phyloP scores from a whole-genome alignment of 2,797 vertebrate species.

The Hemitrygon akajei region DNA sequence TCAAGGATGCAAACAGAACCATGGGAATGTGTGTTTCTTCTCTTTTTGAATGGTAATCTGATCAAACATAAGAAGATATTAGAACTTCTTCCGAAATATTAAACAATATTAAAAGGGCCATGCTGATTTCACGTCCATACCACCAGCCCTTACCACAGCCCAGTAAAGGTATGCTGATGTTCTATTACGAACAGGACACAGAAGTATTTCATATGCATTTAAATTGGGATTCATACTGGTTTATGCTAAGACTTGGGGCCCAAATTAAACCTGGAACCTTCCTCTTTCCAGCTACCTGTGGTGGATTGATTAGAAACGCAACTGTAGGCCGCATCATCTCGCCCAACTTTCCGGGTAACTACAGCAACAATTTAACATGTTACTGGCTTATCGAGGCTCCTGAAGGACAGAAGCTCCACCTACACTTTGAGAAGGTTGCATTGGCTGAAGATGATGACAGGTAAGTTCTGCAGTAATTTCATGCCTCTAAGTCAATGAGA shows the following conservation, averaged over 20 bases:
- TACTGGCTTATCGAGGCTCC: constrained; percentile 93
- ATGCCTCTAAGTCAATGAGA: neutral
- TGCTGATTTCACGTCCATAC: neutral
- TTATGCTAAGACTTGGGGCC: neutral
- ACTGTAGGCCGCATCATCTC: constrained; percentile 83
- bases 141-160: neutral
- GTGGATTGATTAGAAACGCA: constrained; percentile 82
- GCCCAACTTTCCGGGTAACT: constrained; percentile 90
- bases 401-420: constrained; percentile 71
- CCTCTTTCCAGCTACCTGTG: constrained; percentile 70
- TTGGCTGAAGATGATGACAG: constrained; percentile 96
- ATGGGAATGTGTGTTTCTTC: too few species aligned
- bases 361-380: constrained; percentile 97
- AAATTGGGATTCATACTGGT: neutral
- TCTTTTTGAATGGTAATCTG: neutral
- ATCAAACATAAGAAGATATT: neutral
- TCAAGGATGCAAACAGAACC: too few species aligned
- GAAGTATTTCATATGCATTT: neutral
- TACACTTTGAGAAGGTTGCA: constrained; percentile 96
- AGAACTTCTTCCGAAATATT: neutral
- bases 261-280: neutral
- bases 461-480: constrained; percentile 50
- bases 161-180: neutral
- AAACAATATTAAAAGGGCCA: neutral
- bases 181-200: neutral